Base-by-base conservation (phyloP, 2,888 invertebrate genomes). In the Pristionchus exspectatus region DNA sequence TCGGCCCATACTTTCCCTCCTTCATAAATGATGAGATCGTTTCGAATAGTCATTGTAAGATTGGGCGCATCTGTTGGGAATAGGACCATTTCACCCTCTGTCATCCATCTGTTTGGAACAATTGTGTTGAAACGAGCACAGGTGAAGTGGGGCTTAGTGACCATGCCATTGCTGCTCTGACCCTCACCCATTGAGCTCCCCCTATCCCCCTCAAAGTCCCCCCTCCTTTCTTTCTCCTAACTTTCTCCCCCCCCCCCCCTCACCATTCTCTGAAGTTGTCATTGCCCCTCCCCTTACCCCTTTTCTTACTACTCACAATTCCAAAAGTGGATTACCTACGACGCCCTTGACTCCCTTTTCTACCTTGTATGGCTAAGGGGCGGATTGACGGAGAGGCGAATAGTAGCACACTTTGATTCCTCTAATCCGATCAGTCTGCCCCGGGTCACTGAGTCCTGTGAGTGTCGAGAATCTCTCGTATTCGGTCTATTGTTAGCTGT, bases 301-400 rank as follows among this genome's bases (percentile, higher is more conserved):
- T 50, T 77, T 77, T 77, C 77, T 77, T 77, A 77, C 77, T 44
- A 77, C 77, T 77, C 77, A 77, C 77, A 77, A 77, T 77, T 77
- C 77, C 77, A 77, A 77, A 77, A 77, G 77, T 77, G 77, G 77
- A 77, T 77, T 77, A 77, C 77, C 77, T 77, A 77, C 77, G 77
- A 77, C 77, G 77, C 77, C 77, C 84, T 54, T 84, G 84, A 59
- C 84, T 56, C 30, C 84, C 84, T 56, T 59, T 81, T 84, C 72
- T 84, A 54, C 59, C 50, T 21, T 59, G 30, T 59, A n/a, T 84
- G 81, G 81, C 81, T 81, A 81, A 81, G 50, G 81, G 54, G 50
- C 81, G 54, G 50, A 54, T 27, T 27, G 54, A 84, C 21, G 56
- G 77, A 77, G 24, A 21, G 44, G 44, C 16, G 44, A 21, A 24